Conservation (phyloP, 1,140 invertebrate genomes). For the Anthonomus grandis region DNA sequence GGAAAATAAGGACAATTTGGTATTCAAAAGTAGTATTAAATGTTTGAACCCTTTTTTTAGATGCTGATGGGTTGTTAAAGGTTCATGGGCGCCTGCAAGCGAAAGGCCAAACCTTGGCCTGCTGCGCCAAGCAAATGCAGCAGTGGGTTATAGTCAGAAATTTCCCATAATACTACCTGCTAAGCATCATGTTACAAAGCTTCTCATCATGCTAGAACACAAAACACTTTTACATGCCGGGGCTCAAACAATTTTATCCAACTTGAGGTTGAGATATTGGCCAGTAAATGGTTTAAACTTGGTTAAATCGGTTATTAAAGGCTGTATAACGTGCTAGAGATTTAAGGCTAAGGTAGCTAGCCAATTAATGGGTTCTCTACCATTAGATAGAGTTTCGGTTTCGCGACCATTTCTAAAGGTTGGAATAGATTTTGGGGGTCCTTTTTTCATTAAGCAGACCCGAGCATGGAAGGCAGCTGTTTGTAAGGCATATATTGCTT, state of each 20-base stretch:
- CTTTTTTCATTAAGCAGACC: slow-evolving; percentile 15
- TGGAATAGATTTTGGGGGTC: slow-evolving; percentile 26
- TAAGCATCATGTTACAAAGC: slow-evolving; percentile 1
- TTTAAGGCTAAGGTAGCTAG: background rate
- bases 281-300: slow-evolving; percentile 4
- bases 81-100: slow-evolving; percentile 39
- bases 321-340: slow-evolving; percentile 20
- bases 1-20: slow-evolving; percentile 1
- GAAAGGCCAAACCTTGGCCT: too few relatives aligned
- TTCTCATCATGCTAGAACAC: slow-evolving; percentile 18
- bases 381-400: background rate
- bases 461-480: slow-evolving; percentile 15
- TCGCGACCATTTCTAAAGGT: slow-evolving; percentile 3
- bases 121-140: slow-evolving; percentile 27
- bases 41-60: slow-evolving; percentile 24
- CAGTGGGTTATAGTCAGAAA: slow-evolving; percentile 25
- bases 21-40: too few relatives aligned
- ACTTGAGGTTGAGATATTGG: slow-evolving; percentile 23
- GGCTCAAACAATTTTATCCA: slow-evolving; percentile 11
- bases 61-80: slow-evolving; percentile 29
- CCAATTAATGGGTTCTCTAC: slow-evolving; percentile 22
- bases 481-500: slow-evolving; percentile 42
- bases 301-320: slow-evolving; percentile 10
- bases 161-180: slow-evolving; percentile 21
- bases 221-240: slow-evolving; percentile 15